These are phyloP conservation scores for Schizopygopsis malacanthus DNA, from an alignment of 2,797 vertebrate species.

Conservation along the genomic window DNA sequence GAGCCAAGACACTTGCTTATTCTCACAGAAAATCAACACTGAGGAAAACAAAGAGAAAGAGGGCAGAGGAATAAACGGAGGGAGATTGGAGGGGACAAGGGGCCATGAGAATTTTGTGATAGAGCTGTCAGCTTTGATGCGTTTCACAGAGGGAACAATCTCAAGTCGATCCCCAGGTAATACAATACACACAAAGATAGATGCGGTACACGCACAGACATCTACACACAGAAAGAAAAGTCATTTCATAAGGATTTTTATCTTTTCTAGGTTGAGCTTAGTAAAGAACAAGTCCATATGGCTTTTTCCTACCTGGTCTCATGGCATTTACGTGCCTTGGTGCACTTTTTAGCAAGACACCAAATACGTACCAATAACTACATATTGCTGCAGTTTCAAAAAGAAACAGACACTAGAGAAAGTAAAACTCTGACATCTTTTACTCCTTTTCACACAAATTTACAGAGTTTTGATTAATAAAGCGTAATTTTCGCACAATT, in stretches of 20 bases:
- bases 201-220: not conserved
- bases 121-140: slow-evolving; percentile 75
- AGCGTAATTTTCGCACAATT: too few relatives aligned
- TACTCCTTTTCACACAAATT: too few relatives aligned
- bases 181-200: slow-evolving; percentile 35
- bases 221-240: not conserved
- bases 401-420: too few relatives aligned
- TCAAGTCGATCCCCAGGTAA: slow-evolving; percentile 52
- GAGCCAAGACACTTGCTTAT: slow-evolving; percentile 42
- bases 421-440: too few relatives aligned
- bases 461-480: too few relatives aligned
- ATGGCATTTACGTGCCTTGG: too few relatives aligned
- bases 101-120: slow-evolving; percentile 74
- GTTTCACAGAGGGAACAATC: slow-evolving; percentile 71
- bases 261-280: slow-evolving; percentile 10
- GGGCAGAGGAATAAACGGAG: slow-evolving; percentile 39
- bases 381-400: too few relatives aligned
- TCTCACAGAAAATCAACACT: slow-evolving; percentile 45
- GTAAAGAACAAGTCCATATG: not conserved
- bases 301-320: not conserved
- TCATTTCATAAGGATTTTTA: not conserved
- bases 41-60: slow-evolving; percentile 13
- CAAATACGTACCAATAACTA: too few relatives aligned
- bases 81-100: slow-evolving; percentile 50
- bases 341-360: too few relatives aligned